phyloP scores from a whole-genome alignment of 2,797 vertebrate species.

The Margarornis squamiger region DNA sequence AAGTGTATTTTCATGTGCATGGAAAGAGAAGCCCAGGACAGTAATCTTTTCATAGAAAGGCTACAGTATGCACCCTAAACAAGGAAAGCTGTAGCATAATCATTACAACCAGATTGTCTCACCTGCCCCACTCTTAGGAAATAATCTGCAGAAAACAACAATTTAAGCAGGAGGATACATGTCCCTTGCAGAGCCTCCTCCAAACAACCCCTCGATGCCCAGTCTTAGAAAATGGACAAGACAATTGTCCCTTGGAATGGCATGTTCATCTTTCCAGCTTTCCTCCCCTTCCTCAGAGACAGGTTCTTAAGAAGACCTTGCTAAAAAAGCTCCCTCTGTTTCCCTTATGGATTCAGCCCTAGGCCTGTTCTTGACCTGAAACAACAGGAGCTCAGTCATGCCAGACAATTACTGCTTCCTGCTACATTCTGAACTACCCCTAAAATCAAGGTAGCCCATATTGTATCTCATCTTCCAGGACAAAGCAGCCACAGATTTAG shows the following conservation, averaged over 20 bases:
- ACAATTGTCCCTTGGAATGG: not conserved
- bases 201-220: not conserved
- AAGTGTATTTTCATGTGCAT: conserved; percentile 36
- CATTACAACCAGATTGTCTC: conserved; percentile 5
- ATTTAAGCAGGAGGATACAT: not conserved
- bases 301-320: not conserved
- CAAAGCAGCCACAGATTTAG: not conserved
- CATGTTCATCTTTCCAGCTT: not conserved
- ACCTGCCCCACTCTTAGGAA: not conserved
- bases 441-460: not conserved
- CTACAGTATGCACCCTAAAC: conserved; percentile 36
- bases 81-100: conserved; percentile 38
- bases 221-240: not conserved
- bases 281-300: not conserved
- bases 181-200: not conserved
- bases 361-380: not conserved
- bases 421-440: not conserved
- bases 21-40: conserved; percentile 11
- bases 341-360: not conserved
- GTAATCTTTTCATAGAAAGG: conserved; percentile 52
- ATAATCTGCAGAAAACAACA: conserved; percentile 4
- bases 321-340: not conserved
- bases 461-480: not conserved
- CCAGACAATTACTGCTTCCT: conserved; percentile 1
- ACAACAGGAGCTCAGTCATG: not conserved